Base-by-base conservation (phyloP, 2,797 vertebrate species). In the Cottoperca gobio region DNA sequence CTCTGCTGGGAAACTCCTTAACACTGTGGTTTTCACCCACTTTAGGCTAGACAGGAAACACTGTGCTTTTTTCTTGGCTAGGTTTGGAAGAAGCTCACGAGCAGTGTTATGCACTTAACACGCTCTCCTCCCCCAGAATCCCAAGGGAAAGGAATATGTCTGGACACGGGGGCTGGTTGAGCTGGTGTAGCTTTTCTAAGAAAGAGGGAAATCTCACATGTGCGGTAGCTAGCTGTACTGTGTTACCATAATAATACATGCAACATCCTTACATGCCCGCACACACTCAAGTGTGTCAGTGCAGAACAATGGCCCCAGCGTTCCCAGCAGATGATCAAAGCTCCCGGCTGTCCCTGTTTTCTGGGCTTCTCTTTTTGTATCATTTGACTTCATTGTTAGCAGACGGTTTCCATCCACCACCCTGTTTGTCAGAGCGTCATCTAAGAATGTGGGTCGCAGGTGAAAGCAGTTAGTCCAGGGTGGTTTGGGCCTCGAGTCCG, bases 271-370 rank as follows among this genome's bases (percentile, higher is more conserved):
- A 58, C 58, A 62, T 74, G 76, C 67, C 42, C 26, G 49, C 69
- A 46, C 76, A 85, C 80, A 76, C 53, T 63, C 0, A 6, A 83
- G 62, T 61, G 79, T 77, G 76, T 84, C 73, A 9, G 66, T 39
- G 82, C 53, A 35, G 62, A 87, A 86, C 89, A 86, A 84, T 82
- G 50, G 87, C 71, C 49, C 75, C 76, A 31, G 75, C 69, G 69
- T 90, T 90, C 82, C 85, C 84, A 86, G 83, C 82, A 87, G 84
- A 82, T 49, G 86, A 89, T 91, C 86, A 88, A 90, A 89, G 86
- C 82, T 70, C 45, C 59, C 69, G 73, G 37, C 75, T 73, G 73
- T 67, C 78, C 23, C 63, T 71, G 53, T 84, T 81, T 78, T 74
- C 54, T 14, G 37, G 60, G 39, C 28, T 55, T 33, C 59, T 76